Percentiles rank a stretch among this genome's conserved stretches.
phyloP scores from a whole-genome alignment of 37 sponge, comb jelly and placozoan genomes.

The Eunapius fragilis region DNA sequence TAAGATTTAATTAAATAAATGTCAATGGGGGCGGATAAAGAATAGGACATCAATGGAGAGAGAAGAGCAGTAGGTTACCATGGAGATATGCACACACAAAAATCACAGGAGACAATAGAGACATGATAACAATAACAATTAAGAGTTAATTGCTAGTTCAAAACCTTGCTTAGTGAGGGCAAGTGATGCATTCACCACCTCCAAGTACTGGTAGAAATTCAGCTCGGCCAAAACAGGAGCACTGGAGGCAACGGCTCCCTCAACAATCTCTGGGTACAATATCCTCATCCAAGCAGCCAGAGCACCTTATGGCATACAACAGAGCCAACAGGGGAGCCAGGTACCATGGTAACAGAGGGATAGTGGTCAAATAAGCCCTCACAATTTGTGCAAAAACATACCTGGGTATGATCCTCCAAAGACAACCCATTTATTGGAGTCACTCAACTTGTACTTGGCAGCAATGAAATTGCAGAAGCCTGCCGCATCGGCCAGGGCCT shows the following conservation, averaged over 20 bases:
- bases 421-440: conserved; percentile 71
- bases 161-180: conserved; percentile 31
- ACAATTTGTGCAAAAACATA: not conserved
- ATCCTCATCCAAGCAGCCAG: conserved; percentile 86
- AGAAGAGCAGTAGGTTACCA: not conserved
- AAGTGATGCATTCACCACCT: conserved; percentile 79
- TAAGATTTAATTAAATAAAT: not conserved
- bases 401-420: conserved; percentile 91
- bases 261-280: conserved; percentile 74
- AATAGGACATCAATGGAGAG: not conserved
- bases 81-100: not conserved
- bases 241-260: conserved; percentile 85
- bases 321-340: not conserved
- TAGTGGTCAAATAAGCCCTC: too few relatives aligned
- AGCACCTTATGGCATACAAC: conserved; percentile 40
- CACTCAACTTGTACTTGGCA: conserved; percentile 50
- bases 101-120: not conserved
- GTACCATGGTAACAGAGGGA: not conserved
- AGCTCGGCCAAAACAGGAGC: conserved; percentile 72
- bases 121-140: not conserved
- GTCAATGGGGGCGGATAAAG: not conserved
- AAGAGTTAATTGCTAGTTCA: not conserved
- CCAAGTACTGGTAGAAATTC: conserved; percentile 79
- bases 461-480: conserved; percentile 45
- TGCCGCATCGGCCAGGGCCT: conserved; percentile 87